phyloP scores from a whole-genome alignment of 2,113 vertebrate genomes.

The Mandrillus leucophaeus region DNA sequence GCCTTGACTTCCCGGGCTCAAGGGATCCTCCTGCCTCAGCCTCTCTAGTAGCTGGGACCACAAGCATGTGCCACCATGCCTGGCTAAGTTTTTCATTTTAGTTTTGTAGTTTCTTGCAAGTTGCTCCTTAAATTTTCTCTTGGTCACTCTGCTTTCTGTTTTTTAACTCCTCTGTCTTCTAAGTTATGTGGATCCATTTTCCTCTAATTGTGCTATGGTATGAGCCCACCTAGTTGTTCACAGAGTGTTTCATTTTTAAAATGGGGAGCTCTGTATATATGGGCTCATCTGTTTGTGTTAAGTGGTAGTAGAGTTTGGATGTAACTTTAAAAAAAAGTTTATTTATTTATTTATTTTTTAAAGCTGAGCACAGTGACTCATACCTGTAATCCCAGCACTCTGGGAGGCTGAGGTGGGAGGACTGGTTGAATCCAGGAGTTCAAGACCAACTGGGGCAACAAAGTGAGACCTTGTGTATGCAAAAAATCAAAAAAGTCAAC shows the following conservation, averaged over 20 bases:
- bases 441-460: too few relatives aligned
- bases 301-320: neutral
- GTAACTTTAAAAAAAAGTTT: too few relatives aligned
- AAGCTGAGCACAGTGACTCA: too few relatives aligned
- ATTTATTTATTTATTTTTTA: neutral
- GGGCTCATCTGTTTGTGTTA: neutral
- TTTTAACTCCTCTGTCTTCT: neutral
- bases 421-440: too few relatives aligned
- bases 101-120: neutral
- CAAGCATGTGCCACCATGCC: too few relatives aligned
- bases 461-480: too few relatives aligned
- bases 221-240: neutral
- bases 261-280: neutral
- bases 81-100: neutral
- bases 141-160: neutral
- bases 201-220: neutral
- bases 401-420: too few relatives aligned
- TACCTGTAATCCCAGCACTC: too few relatives aligned
- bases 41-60: too few relatives aligned
- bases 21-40: too few relatives aligned
- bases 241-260: neutral
- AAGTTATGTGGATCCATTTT: neutral
- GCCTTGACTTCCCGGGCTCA: too few relatives aligned
- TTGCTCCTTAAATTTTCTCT: neutral
- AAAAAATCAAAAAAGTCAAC: too few relatives aligned